phyloP scores from a whole-genome alignment of 37 sponge, comb jelly and placozoan genomes.

The Beroe forskalii region DNA sequence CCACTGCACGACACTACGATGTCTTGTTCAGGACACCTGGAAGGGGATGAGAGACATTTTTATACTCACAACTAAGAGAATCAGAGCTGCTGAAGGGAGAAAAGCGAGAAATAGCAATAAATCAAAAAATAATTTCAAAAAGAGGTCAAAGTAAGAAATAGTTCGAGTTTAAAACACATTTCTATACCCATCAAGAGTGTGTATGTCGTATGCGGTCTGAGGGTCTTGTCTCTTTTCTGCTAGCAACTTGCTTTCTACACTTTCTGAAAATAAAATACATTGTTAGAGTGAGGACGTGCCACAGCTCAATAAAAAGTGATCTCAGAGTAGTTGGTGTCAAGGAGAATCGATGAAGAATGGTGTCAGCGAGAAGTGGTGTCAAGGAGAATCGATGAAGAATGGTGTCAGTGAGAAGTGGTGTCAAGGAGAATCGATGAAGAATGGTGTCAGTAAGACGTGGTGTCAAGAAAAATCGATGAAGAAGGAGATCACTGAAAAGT shows the following conservation, averaged over 20 bases:
- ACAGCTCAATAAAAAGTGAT: too few relatives aligned
- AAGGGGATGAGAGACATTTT: too few relatives aligned
- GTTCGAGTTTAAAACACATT: neutral
- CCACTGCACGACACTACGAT: neutral
- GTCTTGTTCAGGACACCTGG: slow-evolving; percentile 9
- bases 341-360: too few relatives aligned
- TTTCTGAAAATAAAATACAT: neutral
- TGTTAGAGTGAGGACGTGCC: too few relatives aligned
- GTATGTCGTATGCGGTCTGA: neutral
- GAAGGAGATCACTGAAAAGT: too few relatives aligned
- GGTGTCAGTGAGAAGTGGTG: too few relatives aligned
- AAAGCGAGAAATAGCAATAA: neutral
- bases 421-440: too few relatives aligned
- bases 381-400: too few relatives aligned
- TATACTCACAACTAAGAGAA: neutral
- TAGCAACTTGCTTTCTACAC: neutral
- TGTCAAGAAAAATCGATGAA: too few relatives aligned
- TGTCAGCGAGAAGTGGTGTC: too few relatives aligned
- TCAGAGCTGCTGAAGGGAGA: neutral
- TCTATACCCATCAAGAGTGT: slow-evolving; percentile 11
- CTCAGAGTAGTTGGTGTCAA: too few relatives aligned
- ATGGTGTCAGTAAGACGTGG: too few relatives aligned
- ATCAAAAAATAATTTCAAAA: neutral
- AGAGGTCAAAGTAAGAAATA: neutral
- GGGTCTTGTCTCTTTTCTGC: slow-evolving; percentile 17